Evolutionary conservation across 2,797 vertebrate genomes (phyloP), one percentile per base, ranked within the genome.

Genomic region (Malacoraja senta): DNA sequence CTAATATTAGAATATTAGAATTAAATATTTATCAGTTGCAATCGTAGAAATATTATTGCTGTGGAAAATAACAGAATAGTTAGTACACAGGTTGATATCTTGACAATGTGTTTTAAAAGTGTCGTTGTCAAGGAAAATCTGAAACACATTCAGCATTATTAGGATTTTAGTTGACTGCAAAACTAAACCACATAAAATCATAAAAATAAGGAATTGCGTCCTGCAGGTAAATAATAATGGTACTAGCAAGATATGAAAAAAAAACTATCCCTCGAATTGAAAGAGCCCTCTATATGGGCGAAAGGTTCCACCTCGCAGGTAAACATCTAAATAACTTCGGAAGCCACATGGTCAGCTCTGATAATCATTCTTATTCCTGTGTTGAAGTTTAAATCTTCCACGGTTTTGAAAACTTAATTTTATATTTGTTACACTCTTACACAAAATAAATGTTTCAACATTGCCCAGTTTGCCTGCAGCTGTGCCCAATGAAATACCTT

Each of bases 1-100:
- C 84, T 53, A 74, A 76, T 72, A 92, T 74, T 91, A 91, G 74
- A 63, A 35, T 24, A 91, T 91, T 76, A 76, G 71, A 76, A 92
- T 92, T 92, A 92, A 92, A 74, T 92, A 88, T 88, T 88, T 88
- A 88, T 68, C 84, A 35, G 15, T 68, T 35, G 17, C 17, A 88
- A 63, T 19, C 32, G n/a, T n/a, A 88, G 84, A 35, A 68, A 88
- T 35, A 68, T 32, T 68, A n/a, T 2, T 2, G n/a, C 84, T 21
- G 2, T 17, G 84, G 3, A 88, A 61, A 84, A 81, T 8, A 17
- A 81, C 9, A 26, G 81, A 88, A 88, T 61, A 88, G 61, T 63
- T 32, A 32, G n/a, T 88, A 19, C 65, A 88, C n/a, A 32, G 68
- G 6, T 68, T 8, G 2, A 6, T 8, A 15, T 68, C 65, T 68